These are phyloP conservation scores for Nothura maculosa DNA, from an alignment of 2,797 vertebrate species.

Conservation along the genomic window DNA sequence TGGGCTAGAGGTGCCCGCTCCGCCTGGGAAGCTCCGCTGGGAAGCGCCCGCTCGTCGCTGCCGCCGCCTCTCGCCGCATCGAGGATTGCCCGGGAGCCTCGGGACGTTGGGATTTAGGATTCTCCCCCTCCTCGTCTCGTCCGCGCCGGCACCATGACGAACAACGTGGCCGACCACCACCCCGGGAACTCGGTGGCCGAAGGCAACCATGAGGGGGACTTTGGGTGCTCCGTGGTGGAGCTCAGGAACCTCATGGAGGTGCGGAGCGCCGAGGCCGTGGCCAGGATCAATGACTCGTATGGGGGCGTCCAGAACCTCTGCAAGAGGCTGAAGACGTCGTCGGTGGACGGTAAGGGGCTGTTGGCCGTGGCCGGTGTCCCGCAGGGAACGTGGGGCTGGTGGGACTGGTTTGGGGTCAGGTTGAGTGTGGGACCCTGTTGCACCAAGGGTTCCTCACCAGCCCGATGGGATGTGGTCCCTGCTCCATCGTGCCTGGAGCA, in stretches of 20 bases:
- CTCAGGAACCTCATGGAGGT: constrained; percentile 94
- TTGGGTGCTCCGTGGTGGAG: constrained; percentile 88
- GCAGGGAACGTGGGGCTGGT: neutral
- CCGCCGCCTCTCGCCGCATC: neutral
- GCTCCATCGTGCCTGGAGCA: rapidly evolving
- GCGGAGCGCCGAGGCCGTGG: constrained; percentile 87
- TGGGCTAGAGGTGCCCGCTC: constrained; percentile 75
- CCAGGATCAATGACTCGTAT: constrained; percentile 84
- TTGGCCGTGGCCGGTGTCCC: no score
- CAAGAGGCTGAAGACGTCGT: constrained; percentile 91
- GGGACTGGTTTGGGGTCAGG: rapidly evolving
- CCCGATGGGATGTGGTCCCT: rapidly evolving
- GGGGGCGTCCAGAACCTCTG: constrained; percentile 91
- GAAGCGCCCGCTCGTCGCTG: neutral
- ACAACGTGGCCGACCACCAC: constrained; percentile 91
- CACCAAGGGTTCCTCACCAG: rapidly evolving
- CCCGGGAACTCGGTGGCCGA: constrained; percentile 89
- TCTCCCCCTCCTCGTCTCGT: neutral
- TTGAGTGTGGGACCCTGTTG: rapidly evolving
- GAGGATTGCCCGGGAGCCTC: neutral
- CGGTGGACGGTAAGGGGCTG: constrained; percentile 89
- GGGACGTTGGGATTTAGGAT: neutral
- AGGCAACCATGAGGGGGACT: constrained; percentile 89
- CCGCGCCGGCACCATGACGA: constrained; percentile 83
- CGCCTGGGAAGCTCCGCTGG: constrained; percentile 51